These are phyloP conservation scores for Chaunax sp. DNA, from an alignment of 2,797 vertebrate genomes.

Conservation along the genomic window DNA sequence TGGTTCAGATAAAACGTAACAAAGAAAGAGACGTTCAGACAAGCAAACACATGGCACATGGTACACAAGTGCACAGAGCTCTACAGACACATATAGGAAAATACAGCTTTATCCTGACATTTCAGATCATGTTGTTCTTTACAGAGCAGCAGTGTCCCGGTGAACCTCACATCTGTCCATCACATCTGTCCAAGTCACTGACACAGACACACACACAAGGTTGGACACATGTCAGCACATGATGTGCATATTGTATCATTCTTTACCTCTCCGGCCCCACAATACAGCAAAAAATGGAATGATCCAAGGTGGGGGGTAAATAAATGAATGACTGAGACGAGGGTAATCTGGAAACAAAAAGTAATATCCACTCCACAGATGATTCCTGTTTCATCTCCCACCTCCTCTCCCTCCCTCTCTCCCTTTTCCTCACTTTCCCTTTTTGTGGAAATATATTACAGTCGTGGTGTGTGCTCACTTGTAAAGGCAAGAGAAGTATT, in stretches of 20 bases:
- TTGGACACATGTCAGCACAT: conserved; percentile 28
- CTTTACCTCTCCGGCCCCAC: conserved; percentile 1
- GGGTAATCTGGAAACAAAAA: conserved; percentile 59
- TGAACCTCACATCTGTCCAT: conserved; percentile 64
- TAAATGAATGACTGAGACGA: conserved; percentile 38
- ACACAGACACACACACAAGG: conserved; percentile 29
- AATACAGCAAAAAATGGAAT: conserved; percentile 64
- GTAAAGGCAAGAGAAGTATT: conserved; percentile 67
- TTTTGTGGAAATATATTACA: conserved; percentile 72
- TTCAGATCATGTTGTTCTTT: conserved; percentile 57
- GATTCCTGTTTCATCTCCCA: conserved; percentile 40
- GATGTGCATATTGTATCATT: conserved; percentile 20
- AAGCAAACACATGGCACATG: neutral
- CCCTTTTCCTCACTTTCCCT: conserved; percentile 39
- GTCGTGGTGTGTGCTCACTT: conserved; percentile 60
- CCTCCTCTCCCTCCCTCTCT: conserved; percentile 11
- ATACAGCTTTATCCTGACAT: conserved; percentile 37
- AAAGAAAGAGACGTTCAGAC: neutral
- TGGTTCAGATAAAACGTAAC: conserved; percentile 39
- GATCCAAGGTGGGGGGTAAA: conserved; percentile 31
- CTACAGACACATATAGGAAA: conserved; percentile 21
- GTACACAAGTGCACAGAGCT: conserved; percentile 19
- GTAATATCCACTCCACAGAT: conserved; percentile 68
- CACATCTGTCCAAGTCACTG: conserved; percentile 60
- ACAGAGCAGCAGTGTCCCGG: conserved; percentile 34